phyloP scores from a whole-genome alignment of 2,888 invertebrate genomes.

The Pyrgus malvae region DNA sequence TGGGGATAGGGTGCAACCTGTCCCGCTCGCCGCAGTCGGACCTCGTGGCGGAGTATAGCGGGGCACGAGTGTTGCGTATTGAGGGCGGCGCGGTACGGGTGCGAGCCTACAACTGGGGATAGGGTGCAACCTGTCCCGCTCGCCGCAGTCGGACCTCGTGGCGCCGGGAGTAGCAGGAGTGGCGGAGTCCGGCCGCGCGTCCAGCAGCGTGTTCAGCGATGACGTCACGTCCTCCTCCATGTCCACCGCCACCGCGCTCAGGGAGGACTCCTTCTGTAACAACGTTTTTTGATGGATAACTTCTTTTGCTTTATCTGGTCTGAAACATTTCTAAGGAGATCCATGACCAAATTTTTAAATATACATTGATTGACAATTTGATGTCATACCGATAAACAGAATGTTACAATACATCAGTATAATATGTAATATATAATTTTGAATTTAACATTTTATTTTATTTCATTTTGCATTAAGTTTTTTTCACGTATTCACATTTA shows the following conservation, averaged over 20 bases:
- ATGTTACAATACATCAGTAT: too few species aligned
- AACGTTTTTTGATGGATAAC: too few species aligned
- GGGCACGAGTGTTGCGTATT: background rate
- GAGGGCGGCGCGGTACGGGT: background rate
- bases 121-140: slow-evolving; percentile 59
- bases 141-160: slow-evolving; percentile 60
- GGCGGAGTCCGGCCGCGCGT: slow-evolving; percentile 85
- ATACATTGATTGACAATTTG: too few species aligned
- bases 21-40: background rate
- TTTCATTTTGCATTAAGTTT: too few species aligned
- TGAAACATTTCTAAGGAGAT: too few species aligned
- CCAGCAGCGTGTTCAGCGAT: slow-evolving; percentile 94
- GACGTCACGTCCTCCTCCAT: slow-evolving; percentile 97
- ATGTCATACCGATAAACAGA: too few species aligned
- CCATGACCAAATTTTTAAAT: too few species aligned
- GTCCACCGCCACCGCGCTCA: slow-evolving; percentile 94
- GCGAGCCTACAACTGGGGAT: background rate
- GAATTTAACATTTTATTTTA: too few species aligned
- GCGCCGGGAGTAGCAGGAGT: slow-evolving; percentile 57
- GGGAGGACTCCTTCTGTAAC: slow-evolving; percentile 88
- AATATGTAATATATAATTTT: too few species aligned
- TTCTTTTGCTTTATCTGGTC: too few species aligned
- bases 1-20: too few species aligned
- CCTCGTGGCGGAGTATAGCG: background rate
- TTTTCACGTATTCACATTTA: too few species aligned